Percentiles rank a stretch among this genome's conserved stretches.
Conservation (phyloP, 2,113 vertebrate species). For the Saguinus imperator region DNA sequence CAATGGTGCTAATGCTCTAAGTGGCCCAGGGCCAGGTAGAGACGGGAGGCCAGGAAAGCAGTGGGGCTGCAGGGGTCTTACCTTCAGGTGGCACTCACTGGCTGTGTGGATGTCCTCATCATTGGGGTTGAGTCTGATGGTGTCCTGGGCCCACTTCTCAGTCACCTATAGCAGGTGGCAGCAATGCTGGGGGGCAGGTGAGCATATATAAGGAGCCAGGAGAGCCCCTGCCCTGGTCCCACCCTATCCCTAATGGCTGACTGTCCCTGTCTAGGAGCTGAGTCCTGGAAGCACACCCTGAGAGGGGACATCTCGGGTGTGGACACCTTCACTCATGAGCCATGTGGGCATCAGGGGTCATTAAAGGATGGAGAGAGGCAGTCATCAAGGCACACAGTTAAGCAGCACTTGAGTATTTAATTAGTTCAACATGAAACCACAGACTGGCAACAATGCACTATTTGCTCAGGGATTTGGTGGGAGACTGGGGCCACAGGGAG, state of each 20-base stretch:
- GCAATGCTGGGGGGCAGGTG: background rate
- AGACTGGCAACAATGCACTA: too few species aligned
- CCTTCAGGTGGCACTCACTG: constrained; percentile 95
- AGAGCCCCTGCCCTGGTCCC: background rate
- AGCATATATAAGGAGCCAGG: background rate
- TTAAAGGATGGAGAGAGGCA: too few species aligned
- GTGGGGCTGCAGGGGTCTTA: constrained; percentile 36
- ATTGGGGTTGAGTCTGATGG: constrained; percentile 85
- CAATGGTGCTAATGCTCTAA: background rate
- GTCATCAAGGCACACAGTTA: too few species aligned
- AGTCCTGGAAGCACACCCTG: background rate
- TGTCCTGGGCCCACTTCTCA: constrained; percentile 90
- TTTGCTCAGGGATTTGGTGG: too few species aligned
- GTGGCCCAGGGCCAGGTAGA: too few species aligned
- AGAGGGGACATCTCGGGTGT: background rate
- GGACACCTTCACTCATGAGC: background rate
- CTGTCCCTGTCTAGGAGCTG: background rate
- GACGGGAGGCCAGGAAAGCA: background rate
- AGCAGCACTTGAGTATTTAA: too few species aligned
- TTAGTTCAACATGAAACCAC: too few species aligned
- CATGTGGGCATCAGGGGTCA: too few species aligned
- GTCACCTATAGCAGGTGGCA: constrained; percentile 84
- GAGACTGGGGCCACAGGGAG: too few species aligned
- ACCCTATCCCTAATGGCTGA: too few species aligned
- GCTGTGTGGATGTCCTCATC: constrained; percentile 98